These are phyloP conservation scores for Todiramphus saurophagus DNA, from an alignment of 2,113 vertebrate species.

Conservation along the genomic window DNA sequence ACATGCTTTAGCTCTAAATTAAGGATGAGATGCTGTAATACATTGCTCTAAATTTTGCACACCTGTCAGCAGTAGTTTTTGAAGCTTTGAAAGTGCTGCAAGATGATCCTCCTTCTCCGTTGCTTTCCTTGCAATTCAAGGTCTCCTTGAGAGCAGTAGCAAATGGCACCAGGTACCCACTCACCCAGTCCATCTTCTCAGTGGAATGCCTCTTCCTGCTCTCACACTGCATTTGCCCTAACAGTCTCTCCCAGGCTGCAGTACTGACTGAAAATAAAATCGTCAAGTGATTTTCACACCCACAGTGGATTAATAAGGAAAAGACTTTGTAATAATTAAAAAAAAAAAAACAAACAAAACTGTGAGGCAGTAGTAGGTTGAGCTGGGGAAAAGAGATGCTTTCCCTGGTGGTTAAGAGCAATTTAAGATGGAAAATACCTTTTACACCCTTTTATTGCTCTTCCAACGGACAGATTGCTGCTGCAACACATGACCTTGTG, in stretches of 20 bases:
- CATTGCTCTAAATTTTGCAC: conserved; percentile 28
- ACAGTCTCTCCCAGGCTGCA: neutral
- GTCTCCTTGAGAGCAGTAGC: neutral
- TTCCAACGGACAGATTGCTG: neutral
- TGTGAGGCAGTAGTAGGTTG: neutral
- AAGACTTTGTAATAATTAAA: neutral
- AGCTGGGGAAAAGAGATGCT: neutral
- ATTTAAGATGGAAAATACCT: neutral
- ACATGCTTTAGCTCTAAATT: conserved; percentile 35
- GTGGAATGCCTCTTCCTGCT: neutral
- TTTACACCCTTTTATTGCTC: neutral
- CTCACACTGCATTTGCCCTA: neutral
- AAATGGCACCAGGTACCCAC: neutral
- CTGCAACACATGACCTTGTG: neutral
- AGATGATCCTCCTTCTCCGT: neutral
- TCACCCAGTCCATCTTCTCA: neutral
- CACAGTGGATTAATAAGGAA: neutral
- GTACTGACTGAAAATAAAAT: neutral
- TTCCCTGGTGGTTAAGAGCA: neutral
- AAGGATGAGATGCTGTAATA: conserved; percentile 9
- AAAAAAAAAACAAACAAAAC: too few relatives aligned
- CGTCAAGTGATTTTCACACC: neutral
- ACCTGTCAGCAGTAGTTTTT: neutral
- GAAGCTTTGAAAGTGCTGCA: conserved; percentile 18
- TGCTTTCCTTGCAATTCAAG: neutral